Evolutionary conservation across 2,113 vertebrate genomes (phyloP), one percentile per base, ranked within the genome.

Genomic region (Psittacula cyanocephala): DNA sequence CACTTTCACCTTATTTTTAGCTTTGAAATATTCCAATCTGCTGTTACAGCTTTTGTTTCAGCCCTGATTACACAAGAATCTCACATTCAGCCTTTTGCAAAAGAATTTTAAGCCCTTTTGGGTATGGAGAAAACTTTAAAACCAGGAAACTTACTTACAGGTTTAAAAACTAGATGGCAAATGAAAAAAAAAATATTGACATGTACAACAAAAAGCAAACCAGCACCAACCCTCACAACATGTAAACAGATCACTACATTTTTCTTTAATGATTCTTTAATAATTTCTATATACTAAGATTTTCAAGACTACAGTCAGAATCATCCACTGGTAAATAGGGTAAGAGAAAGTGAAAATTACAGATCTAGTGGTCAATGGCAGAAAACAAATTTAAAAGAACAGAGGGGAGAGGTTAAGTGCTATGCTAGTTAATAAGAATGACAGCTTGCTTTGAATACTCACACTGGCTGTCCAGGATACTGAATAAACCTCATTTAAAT

Each of bases 401-500:
- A 60, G 67, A 89, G 91, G 74, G 81, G 84, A 96, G 79, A 95
- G 91, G 91, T 95, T 93, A 96, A 97, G 86, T 82, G 87, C 81
- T 93, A 27, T 44, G 81, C 67, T 80, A 93, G 71, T 96, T 96
- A 95, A 82, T 80, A 91, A 96, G 93, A 96, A 90, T 90, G 95
- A 96, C 83, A 96, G 90, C 90, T 91, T 95, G 90, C 88, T 96
- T 92, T 95, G 94, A 97, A 81, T 81, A 91, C 84, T 71, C 88
- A 79, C 35, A 84, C 49, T 81, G 89, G 53, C 87, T 93, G 85
- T 57, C 63, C 81, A 86, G 91, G 89, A 96, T 93, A 96, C 64
- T 86, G 74, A 88, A 93, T 92, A 97, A 96, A 94, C 95, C 81
- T 93, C 24, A 95, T 95, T 95, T 84, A 95, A 94, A 93, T 87